Evolutionary conservation across 2,797 vertebrate genomes (phyloP), one percentile per base, ranked within the genome.

Genomic region (Sebastes vulpes): DNA sequence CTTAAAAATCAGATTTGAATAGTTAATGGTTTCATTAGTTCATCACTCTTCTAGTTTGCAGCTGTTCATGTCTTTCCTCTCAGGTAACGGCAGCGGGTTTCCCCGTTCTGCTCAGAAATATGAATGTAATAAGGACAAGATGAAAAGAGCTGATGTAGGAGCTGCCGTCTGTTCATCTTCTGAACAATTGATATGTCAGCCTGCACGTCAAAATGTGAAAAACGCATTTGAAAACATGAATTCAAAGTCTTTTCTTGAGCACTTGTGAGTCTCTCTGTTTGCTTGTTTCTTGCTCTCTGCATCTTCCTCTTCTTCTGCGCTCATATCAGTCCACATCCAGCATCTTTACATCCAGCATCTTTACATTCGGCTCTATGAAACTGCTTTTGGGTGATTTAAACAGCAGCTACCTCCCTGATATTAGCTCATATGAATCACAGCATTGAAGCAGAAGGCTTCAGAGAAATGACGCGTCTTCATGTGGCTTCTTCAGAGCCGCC

Each of bases 391-490:
- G 4, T 6, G 8, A 46, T 50, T 76, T 64, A 59, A 56, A 58
- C 20, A 68, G 42, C 69, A n/a, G 16, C 29, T 65, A 14, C 46
- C 70, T 64, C 77, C 48, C 63, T 52, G 78, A 72, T 38, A 72
- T 83, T 60, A 58, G 12, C 46, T 18, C 61, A 12, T 73, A 75
- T 89, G 71, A 88, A 79, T 82, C 65, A 65, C 1, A 5, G 35
- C 75, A 46, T 1, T 78, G 85, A 85, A 70, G 77, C 67, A 5
- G 31, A 52, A 48, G 16, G 79, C 79, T 74, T 65, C 83, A 42
- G 72, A 52, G 64, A 84, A 87, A 88, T 63, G 79, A 65, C 46
- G 38, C 21, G 28, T 73, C 84, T 91, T 90, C 75, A 89, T 89
- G 91, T 88, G 88, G 91, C 57, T 86, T 73, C 80, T 71, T 28